Evolutionary conservation across 2,113 vertebrate species (phyloP).

Genomic region (Eupsittula cactorum): DNA sequence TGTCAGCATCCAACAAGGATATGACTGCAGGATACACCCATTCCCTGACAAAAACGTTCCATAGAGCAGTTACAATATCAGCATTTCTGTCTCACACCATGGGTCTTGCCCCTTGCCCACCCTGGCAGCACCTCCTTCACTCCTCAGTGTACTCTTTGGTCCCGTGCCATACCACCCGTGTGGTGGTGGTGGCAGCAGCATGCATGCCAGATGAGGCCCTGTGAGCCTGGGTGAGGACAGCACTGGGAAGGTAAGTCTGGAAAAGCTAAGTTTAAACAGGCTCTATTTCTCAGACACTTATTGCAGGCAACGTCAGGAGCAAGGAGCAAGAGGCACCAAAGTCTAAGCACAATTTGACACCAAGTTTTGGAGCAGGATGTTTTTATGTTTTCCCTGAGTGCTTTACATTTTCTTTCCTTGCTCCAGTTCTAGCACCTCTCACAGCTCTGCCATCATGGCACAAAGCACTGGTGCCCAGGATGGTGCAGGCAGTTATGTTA

Average conservation of each 20-base stretch:
- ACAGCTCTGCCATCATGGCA: background rate
- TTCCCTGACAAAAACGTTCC: background rate
- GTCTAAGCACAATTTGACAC: background rate
- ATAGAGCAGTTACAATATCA: background rate
- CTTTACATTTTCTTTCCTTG: background rate
- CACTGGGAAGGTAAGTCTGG: background rate
- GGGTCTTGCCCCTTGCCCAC: background rate
- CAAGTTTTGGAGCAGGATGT: background rate
- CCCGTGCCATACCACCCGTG: rapidly evolving
- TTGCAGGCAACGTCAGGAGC: background rate
- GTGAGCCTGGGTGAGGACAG: rapidly evolving
- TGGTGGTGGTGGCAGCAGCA: background rate
- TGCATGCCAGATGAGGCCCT: rapidly evolving
- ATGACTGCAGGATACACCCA: rapidly evolving
- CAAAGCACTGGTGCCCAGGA: background rate
- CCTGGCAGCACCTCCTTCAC: background rate
- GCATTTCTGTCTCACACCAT: background rate
- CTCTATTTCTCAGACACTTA: background rate
- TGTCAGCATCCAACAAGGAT: background rate
- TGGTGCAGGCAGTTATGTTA: background rate
- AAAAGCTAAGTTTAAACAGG: background rate
- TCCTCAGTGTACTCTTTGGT: background rate
- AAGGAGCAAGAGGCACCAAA: background rate
- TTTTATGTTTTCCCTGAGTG: background rate
- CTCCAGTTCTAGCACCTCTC: background rate